Evolutionary conservation across 2,888 invertebrate species (phyloP).

Genomic region (Melanotus villosus): DNA sequence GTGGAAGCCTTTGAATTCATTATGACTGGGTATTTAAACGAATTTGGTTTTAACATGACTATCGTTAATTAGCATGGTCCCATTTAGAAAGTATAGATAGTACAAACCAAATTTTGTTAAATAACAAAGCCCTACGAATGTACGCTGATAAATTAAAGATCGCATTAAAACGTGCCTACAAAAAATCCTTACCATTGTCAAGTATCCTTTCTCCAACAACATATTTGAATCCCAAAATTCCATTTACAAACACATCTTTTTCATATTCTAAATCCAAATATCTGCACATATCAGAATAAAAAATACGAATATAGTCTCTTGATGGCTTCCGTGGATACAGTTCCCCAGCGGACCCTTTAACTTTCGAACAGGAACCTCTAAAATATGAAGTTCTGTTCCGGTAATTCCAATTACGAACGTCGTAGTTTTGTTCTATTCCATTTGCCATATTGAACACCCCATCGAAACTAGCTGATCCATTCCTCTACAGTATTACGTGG

Average conservation of each 20-base stretch:
- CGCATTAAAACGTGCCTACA: too few species aligned
- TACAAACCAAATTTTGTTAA: too few species aligned
- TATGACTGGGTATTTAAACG: too few species aligned
- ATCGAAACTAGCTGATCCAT: constrained; percentile 80
- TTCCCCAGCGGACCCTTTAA: constrained; percentile 85
- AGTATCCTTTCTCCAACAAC: constrained; percentile 76
- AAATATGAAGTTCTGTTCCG: constrained; percentile 71
- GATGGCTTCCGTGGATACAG: constrained; percentile 79
- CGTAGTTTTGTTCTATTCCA: constrained; percentile 76
- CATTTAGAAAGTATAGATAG: too few species aligned
- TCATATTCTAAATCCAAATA: constrained; percentile 76
- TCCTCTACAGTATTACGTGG: constrained; percentile 74
- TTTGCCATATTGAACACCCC: constrained; percentile 85
- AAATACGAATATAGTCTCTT: constrained; percentile 74
- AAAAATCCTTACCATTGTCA: constrained; percentile 75
- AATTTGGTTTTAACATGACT: too few species aligned
- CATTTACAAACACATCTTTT: constrained; percentile 72
- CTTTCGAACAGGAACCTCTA: constrained; percentile 72
- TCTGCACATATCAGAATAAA: constrained; percentile 84
- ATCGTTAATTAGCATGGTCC: too few species aligned
- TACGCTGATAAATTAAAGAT: too few species aligned
- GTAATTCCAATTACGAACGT: constrained; percentile 81
- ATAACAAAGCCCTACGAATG: too few species aligned
- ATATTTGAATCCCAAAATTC: constrained; percentile 78
- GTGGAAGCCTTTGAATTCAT: too few species aligned